These are phyloP conservation scores for Trissonchulus latispiculum DNA, from an alignment of 2,888 invertebrate genomes.

Conservation along the genomic window DNA sequence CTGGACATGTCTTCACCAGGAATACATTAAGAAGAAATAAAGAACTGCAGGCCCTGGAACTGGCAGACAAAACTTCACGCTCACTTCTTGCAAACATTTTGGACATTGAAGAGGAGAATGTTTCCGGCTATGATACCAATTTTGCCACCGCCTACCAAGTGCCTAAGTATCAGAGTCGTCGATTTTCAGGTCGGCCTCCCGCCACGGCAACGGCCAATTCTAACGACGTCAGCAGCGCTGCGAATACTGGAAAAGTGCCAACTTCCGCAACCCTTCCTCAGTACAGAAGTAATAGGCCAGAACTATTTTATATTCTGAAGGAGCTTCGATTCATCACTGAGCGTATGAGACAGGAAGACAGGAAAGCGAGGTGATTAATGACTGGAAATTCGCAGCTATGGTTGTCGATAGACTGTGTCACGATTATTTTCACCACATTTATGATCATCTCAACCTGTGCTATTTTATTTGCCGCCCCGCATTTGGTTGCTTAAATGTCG, in stretches of 20 bases:
- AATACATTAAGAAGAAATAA: not conserved
- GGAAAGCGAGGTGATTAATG: constrained; percentile 1
- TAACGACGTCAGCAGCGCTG: too few species aligned
- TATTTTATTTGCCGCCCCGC: constrained; percentile 20
- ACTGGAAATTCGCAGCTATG: constrained; percentile 21
- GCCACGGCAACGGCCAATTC: not conserved
- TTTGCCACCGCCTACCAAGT: too few species aligned
- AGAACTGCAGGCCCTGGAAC: too few species aligned
- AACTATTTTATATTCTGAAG: constrained; percentile 9
- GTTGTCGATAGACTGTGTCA: constrained; percentile 21
- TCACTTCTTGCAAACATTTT: constrained; percentile 12
- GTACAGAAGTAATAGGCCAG: not conserved
- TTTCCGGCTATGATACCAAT: too few species aligned
- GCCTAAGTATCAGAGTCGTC: too few species aligned
- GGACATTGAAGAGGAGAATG: not conserved
- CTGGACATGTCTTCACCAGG: constrained; percentile 3
- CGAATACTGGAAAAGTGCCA: not conserved
- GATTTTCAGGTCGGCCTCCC: not conserved
- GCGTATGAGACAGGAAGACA: constrained; percentile 17
- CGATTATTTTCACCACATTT: constrained; percentile 6
- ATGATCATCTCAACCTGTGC: constrained; percentile 15
- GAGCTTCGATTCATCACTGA: constrained; percentile 15
- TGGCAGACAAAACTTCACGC: too few species aligned
- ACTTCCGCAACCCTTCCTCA: too few species aligned
- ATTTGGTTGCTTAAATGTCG: constrained; percentile 4